Conservation (phyloP, 2,797 vertebrate genomes). For the Crax fasciolata region DNA sequence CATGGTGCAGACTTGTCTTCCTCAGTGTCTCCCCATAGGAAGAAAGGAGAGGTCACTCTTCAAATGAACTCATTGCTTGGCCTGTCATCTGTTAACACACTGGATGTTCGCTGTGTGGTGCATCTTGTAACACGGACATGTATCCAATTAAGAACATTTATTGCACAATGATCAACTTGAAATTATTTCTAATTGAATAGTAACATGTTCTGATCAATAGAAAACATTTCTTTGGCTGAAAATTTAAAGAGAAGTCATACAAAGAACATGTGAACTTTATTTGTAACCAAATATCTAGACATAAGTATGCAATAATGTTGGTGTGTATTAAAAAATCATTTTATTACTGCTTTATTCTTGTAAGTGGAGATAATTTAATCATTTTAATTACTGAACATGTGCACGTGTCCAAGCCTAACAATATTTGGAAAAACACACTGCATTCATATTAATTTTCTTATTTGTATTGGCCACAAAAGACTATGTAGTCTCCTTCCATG, state of each 20-base stretch:
- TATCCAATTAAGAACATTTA: not conserved
- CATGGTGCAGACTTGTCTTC: not conserved
- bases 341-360: not conserved
- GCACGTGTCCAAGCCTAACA: not conserved
- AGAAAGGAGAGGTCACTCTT: not conserved
- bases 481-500: not conserved
- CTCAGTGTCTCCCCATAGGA: not conserved
- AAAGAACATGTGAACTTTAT: not conserved
- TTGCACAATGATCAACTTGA: not conserved
- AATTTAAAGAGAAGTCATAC: not conserved
- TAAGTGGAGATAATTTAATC: not conserved
- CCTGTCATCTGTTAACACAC: not conserved
- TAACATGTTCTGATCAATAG: not conserved
- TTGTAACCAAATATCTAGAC: not conserved
- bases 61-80: not conserved
- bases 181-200: not conserved
- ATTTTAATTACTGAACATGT: not conserved
- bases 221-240: not conserved
- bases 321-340: not conserved
- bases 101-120: not conserved
- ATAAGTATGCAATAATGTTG: rapidly evolving
- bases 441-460: not conserved
- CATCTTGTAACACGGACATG: not conserved
- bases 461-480: not conserved
- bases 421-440: not conserved